Evolutionary conservation across 2,888 invertebrate genomes (phyloP), one percentile per base, ranked within the genome.

Genomic region (Cantharis rufa): DNA sequence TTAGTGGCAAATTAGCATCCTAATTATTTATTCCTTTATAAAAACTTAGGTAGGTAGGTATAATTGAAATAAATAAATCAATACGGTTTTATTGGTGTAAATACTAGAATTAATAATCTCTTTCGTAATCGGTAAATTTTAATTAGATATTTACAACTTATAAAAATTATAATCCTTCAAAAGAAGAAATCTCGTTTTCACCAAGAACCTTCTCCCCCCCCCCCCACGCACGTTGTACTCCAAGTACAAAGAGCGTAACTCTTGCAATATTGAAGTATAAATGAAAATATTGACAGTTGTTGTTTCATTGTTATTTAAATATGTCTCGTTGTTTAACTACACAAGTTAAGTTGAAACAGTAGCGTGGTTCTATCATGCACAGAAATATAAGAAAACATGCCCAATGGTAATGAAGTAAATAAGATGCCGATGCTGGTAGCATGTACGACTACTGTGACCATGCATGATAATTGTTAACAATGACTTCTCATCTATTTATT

Each of bases 401-500:
- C 48, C 48, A 48, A 48, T 48, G n/a, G 48, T 48, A 48, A n/a
- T 48, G 48, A 48, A 48, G 48, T 48, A 48, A 48, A 48, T 48
- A 48, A 48, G 48, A 48, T 48, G n/a, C 48, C 48, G 48, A 48
- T n/a, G 48, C 11, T 48, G 48, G 48, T 48, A 48, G 48, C 48
- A 48, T 48, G 74, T 77, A 71, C 71, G 77, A 74, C 77, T 77
- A 77, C 77, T 74, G 77, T 68, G 71, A 71, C 74, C 71, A 72
- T 61, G 71, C 79, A 72, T 77, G 76, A 77, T 77, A 77, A 79
- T 79, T 77, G 76, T 79, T 79, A 77, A 79, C 79, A 79, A 79
- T 79, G 74, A 76, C 62, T 76, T 70, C 68, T 77, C 79, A 77
- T 78, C 80, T 68, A 75, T 79, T 81, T 79, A 79, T 81, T 81